Base-by-base conservation (phyloP, 2,888 invertebrate genomes). In the Acleris sparsana region DNA sequence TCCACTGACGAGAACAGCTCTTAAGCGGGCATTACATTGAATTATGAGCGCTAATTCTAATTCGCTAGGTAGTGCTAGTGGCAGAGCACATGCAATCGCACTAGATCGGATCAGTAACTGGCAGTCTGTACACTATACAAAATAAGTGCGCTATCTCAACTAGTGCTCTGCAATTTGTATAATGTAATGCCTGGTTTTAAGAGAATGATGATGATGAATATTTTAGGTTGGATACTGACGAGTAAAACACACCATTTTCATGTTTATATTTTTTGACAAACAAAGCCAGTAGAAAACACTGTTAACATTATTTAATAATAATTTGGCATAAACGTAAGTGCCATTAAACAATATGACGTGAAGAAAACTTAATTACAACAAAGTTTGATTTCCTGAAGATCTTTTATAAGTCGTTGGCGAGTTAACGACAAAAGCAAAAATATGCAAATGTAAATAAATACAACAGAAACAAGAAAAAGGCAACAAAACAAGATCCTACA, bases 241-340 rank as follows among this genome's bases (percentile, higher is more conserved):
- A 59, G 39, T 6, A 11, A 55, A 49, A 43, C 17, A 43, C 18
- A 20, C 0, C n/a, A 39, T 59, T 53, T 13, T 60, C 33, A 49
- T 43, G 59, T 60, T 18, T 2, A 49, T 64, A 49, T 64, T 60
- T 64, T 64, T 60, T 60, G 59, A 64, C 64, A 64, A 64, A 64
- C 59, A 64, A 64, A 64, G 53, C 33, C 53, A 64, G 64, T 43
- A 64, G 25, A 55, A 64, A 55, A 56, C 62, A 64, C 59, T 60
- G 59, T 43, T 60, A 64, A 64, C 64, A 49, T 58, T 43, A 64
- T 22, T 53, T 59, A 49, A 53, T 46, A 52, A 46, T 55, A 49
- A 22, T 48, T 53, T 46, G 46, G 46, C 46, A 46, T 46, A 46
- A 46, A 53, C 22, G 43, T 43, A 55, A 20, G 43, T 43, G 20